These are phyloP conservation scores for Euura saliciscinereae DNA, from an alignment of 1,140 invertebrate genomes.

Conservation along the genomic window DNA sequence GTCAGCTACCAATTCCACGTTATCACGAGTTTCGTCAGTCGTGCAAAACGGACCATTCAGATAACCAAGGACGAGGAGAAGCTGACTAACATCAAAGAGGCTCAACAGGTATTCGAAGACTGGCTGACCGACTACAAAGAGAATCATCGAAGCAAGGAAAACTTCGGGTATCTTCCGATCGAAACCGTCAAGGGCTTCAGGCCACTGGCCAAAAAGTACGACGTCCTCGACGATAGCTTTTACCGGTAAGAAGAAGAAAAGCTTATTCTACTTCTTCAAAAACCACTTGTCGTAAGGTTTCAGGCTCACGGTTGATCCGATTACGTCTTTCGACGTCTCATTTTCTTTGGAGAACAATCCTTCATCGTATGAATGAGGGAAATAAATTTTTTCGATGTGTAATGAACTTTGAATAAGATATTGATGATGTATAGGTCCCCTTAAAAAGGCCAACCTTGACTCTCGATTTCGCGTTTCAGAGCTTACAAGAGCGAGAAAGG, in stretches of 20 bases:
- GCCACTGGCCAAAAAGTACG: conserved; percentile 44
- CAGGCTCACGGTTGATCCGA: too few species aligned
- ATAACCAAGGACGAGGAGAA: conserved; percentile 54
- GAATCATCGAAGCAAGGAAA: conserved; percentile 45
- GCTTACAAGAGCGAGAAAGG: conserved; percentile 44
- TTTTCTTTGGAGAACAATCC: too few species aligned
- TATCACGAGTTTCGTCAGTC: conserved; percentile 47
- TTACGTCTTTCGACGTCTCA: too few species aligned
- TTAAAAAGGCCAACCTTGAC: neutral
- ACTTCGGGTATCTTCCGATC: conserved; percentile 47
- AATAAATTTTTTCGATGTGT: conserved; percentile 14
- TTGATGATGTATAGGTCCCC: neutral
- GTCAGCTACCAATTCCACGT: conserved; percentile 50
- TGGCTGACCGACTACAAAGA: conserved; percentile 52
- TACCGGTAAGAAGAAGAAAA: conserved; percentile 25
- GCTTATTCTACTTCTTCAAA: neutral
- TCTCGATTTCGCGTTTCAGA: conserved; percentile 17
- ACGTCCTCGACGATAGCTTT: conserved; percentile 41
- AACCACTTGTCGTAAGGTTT: too few species aligned
- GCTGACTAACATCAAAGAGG: conserved; percentile 43
- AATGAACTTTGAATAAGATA: neutral
- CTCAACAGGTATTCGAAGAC: conserved; percentile 47
- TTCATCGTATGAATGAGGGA: too few species aligned
- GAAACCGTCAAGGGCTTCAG: conserved; percentile 44
- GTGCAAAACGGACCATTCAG: conserved; percentile 50